Base-by-base conservation (phyloP, 2,888 invertebrate species). In the Drosophila limbata region DNA sequence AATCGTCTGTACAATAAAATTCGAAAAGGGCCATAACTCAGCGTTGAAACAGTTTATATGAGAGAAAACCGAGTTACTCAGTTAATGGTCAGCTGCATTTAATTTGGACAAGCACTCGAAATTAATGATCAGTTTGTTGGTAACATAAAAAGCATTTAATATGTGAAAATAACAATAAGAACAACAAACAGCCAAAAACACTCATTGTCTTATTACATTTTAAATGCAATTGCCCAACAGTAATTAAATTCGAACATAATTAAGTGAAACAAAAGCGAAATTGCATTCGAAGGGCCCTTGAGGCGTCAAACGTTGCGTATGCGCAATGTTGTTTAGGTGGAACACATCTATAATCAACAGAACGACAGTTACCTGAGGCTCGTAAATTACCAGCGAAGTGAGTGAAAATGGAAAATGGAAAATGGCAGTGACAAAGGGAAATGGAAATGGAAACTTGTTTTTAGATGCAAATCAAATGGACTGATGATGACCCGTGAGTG, bases 41-140 rank as follows among this genome's bases (percentile, higher is more conserved):
- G 60, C 19, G 60, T 17, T 31, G 25, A 53, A 40, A 10, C 37
- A 13, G 21, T 25, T 40, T 42, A 50, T 37, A 11, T 37, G 63
- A 57, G 21, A 13, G 31, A 28, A 31, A 33, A n/a, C 39, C 11
- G n/a, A 15, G 19, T 21, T 40, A 31, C 44, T 31, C 25, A 44
- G 48, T 69, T 83, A 77, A 83, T 83, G 62, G 64, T 59, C 66
- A 39, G 55, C 52, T 48, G 31, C 73, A 84, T 86, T 81, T 78
- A 84, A 84, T 84, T 81, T 73, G 70, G 37, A 39, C 35, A 51
- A 60, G 50, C 63, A 72, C 81, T 84, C 60, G 55, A 67, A 68
- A 82, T 81, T 78, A 82, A 82, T 87, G 79, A 55, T 48, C 83
- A 70, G 67, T 64, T 45, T 63, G 65, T 69, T 70, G 81, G 68